Conservation (phyloP, 2,797 vertebrate genomes). For the Dicrostonyx torquatus region DNA sequence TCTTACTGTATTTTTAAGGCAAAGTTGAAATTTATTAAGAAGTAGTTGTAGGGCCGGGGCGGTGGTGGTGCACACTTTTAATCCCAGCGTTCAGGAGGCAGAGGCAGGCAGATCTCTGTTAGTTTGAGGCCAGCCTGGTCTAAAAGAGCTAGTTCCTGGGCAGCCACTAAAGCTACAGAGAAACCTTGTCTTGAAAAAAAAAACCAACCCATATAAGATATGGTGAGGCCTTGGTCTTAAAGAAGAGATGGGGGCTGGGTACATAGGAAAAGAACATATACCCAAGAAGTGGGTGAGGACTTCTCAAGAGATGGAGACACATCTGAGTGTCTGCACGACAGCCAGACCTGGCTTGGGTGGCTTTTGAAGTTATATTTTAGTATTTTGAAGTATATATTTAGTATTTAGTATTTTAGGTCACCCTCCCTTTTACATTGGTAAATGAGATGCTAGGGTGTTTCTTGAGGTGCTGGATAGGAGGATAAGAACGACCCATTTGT, state of each 20-base stretch:
- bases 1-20: slow-evolving; percentile 41
- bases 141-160: too few species aligned
- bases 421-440: not conserved
- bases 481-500: not conserved
- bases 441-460: not conserved
- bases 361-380: not conserved
- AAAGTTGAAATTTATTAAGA: slow-evolving; percentile 14
- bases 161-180: too few species aligned
- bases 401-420: too few species aligned
- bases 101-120: too few species aligned
- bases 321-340: not conserved
- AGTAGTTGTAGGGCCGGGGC: not conserved
- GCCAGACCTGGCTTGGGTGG: not conserved
- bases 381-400: too few species aligned
- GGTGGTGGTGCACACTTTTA: too few species aligned
- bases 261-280: not conserved
- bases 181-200: too few species aligned
- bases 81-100: too few species aligned
- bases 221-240: not conserved
- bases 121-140: too few species aligned
- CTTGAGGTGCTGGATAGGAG: not conserved
- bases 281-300: not conserved
- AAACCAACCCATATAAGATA: not conserved
- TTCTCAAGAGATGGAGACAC: not conserved
- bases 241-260: not conserved